phyloP scores from a whole-genome alignment of 1,140 invertebrate species.

The Eriocheir sinensis region DNA sequence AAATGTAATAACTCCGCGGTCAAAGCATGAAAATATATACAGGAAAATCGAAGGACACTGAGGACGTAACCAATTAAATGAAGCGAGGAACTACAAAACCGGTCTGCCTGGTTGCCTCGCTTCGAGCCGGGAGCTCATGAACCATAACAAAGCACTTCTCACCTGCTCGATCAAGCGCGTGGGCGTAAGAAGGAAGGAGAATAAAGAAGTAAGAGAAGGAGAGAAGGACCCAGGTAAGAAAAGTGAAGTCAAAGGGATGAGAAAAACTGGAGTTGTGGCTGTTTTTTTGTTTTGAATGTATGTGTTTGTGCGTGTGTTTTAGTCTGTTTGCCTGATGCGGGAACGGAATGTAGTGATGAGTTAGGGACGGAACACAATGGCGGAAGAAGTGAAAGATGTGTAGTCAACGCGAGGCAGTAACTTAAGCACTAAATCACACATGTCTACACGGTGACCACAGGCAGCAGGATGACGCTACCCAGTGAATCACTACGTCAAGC shows the following conservation, averaged over 20 bases:
- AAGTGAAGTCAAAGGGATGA: neutral
- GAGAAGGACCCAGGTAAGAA: neutral
- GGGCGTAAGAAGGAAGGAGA: constrained; percentile 3
- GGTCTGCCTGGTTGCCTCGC: neutral
- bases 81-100: neutral
- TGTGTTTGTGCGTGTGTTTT: constrained; percentile 30
- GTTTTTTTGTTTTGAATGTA: neutral
- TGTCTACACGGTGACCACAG: neutral
- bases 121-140: neutral
- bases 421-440: neutral
- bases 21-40: constrained; percentile 15
- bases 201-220: neutral
- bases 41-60: neutral
- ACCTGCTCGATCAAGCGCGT: constrained; percentile 30
- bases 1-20: neutral
- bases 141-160: constrained; percentile 24
- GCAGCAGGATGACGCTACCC: neutral
- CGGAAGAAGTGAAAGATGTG: neutral
- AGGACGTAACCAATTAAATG: neutral
- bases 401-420: neutral
- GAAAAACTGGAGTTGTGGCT: neutral
- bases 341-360: too few species aligned
- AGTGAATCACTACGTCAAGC: neutral
- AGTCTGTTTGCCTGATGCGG: too few species aligned
- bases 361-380: too few species aligned